Evolutionary conservation across 2,113 vertebrate genomes (phyloP).

Genomic region (Opisthocomus hoazin): DNA sequence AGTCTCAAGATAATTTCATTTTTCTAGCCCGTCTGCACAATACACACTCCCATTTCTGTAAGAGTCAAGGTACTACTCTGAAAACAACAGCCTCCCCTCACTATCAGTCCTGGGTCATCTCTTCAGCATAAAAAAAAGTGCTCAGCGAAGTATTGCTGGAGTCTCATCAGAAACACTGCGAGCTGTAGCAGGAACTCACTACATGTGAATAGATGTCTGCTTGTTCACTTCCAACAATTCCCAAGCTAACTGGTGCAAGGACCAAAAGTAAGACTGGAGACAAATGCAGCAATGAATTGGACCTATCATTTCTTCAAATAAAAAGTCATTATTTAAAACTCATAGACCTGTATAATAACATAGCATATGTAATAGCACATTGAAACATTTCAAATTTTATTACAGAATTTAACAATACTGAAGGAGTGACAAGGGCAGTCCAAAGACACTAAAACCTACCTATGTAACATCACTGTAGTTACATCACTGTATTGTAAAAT

Average conservation of each 20-base stretch:
- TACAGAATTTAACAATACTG: not conserved
- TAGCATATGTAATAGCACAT: rapidly evolving
- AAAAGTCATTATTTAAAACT: not conserved
- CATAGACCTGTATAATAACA: not conserved
- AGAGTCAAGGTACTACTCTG: not conserved
- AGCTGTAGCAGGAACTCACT: not conserved
- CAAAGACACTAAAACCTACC: not conserved
- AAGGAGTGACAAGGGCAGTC: not conserved
- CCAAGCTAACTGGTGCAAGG: not conserved
- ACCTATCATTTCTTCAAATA: not conserved
- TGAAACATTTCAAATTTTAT: not conserved
- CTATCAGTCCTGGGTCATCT: not conserved
- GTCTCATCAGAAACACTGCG: not conserved
- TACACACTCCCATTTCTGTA: not conserved
- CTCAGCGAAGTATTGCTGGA: not conserved
- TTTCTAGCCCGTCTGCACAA: not conserved
- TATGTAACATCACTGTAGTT: not conserved
- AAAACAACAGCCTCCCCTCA: not conserved
- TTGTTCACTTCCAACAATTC: not conserved
- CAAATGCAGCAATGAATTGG: not conserved
- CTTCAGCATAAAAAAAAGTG: not conserved
- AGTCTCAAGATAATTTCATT: not conserved
- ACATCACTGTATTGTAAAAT: not conserved
- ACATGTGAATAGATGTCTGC: not conserved
- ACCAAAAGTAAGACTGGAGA: not conserved